These are phyloP conservation scores for Tricholauxania praeusta DNA, from an alignment of 2,888 invertebrate species.

Conservation along the genomic window DNA sequence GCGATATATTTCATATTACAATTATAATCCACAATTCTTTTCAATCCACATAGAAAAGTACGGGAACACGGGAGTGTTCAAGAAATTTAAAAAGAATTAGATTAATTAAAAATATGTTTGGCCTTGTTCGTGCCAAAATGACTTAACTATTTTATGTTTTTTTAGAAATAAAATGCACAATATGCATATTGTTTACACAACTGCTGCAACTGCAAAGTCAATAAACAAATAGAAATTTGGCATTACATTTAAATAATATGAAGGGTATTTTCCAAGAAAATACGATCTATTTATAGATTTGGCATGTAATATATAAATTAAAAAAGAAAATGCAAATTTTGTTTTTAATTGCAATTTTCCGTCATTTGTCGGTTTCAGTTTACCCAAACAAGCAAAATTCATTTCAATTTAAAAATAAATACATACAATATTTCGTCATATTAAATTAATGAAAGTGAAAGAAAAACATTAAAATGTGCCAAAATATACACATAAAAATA, in stretches of 20 bases:
- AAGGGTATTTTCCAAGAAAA: constrained; percentile 2
- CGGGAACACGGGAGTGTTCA: too few species aligned
- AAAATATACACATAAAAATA: not conserved
- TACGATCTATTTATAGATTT: not conserved
- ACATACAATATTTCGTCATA: not conserved
- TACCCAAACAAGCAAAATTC: not conserved
- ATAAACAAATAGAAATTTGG: too few species aligned
- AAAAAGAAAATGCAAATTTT: constrained; percentile 16
- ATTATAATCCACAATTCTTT: too few species aligned
- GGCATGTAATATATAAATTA: constrained; percentile 16
- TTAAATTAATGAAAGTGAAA: constrained; percentile 17
- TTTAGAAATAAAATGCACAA: too few species aligned
- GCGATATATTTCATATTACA: too few species aligned
- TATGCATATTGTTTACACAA: too few species aligned
- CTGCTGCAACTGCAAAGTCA: too few species aligned
- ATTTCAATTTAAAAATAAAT: constrained; percentile 18
- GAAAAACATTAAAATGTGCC: constrained; percentile 4
- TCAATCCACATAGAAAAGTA: too few species aligned
- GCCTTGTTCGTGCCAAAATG: too few species aligned
- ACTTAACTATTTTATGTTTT: too few species aligned
- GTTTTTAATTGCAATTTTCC: constrained; percentile 32
- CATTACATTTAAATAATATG: not conserved
- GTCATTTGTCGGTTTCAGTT: not conserved
- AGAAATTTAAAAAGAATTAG: too few species aligned
- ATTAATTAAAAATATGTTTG: too few species aligned